Evolutionary conservation across 2,113 vertebrate species (phyloP).

Genomic region (Falcunculus frontatus): DNA sequence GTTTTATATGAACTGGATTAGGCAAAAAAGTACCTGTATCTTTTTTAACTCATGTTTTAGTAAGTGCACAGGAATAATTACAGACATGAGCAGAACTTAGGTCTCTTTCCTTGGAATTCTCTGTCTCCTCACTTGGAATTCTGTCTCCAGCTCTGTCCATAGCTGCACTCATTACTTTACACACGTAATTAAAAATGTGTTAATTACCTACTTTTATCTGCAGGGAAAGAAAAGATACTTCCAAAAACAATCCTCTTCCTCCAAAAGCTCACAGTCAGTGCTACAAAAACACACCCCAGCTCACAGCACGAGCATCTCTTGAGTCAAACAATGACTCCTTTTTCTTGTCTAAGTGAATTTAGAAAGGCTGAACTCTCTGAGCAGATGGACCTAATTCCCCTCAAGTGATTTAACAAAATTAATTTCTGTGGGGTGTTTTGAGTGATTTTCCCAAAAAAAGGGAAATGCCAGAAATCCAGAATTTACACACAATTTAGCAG

Average conservation of each 20-base stretch:
- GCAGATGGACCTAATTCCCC: constrained; percentile 23
- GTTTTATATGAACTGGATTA: background rate
- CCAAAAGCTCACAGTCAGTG: background rate
- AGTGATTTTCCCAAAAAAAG: background rate
- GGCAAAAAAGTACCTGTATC: background rate
- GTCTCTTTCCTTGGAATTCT: background rate
- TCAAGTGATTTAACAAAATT: background rate
- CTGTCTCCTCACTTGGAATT: background rate
- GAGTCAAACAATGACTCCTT: background rate
- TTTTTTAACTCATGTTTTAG: background rate
- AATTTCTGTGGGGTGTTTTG: background rate
- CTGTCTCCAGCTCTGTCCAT: background rate
- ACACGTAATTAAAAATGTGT: background rate
- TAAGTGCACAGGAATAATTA: background rate
- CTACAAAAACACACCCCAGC: background rate
- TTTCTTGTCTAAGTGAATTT: background rate
- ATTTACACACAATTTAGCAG: background rate
- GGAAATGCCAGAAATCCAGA: background rate
- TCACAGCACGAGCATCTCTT: background rate
- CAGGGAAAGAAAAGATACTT: background rate
- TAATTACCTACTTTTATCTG: background rate
- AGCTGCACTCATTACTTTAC: background rate
- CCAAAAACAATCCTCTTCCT: background rate
- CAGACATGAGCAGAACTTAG: background rate
- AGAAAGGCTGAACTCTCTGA: background rate